Conservation (phyloP, 2,888 invertebrate genomes). For the Oegoconia quadripuncta region DNA sequence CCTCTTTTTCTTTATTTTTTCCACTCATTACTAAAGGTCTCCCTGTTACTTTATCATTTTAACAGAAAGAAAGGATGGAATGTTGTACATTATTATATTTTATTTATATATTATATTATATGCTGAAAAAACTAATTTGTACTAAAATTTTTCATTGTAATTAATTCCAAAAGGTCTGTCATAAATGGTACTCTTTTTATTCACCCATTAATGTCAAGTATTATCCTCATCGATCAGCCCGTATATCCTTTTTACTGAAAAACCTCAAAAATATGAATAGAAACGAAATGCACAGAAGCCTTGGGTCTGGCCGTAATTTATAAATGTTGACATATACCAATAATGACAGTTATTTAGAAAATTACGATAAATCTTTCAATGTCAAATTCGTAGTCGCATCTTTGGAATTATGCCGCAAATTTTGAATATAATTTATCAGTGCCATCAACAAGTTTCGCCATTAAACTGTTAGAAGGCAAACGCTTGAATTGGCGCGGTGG, state of each 20-base stretch:
- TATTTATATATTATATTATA: slow-evolving; percentile 2
- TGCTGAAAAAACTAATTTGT: background rate
- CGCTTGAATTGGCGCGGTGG: slow-evolving; percentile 4
- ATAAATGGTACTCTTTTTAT: too few species aligned
- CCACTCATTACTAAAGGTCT: slow-evolving; percentile 43
- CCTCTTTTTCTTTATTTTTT: slow-evolving; percentile 30
- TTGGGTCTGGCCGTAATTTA: too few species aligned
- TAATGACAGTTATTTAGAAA: slow-evolving; percentile 15
- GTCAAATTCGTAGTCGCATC: slow-evolving; percentile 65
- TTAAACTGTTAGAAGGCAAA: slow-evolving; percentile 13
- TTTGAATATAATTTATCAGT: slow-evolving; percentile 26
- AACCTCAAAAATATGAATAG: too few species aligned
- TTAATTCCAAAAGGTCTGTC: too few species aligned
- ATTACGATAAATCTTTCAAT: slow-evolving; percentile 28
- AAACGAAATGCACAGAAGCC: too few species aligned
- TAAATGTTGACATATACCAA: background rate
- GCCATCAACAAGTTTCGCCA: slow-evolving; percentile 16
- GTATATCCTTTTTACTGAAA: background rate
- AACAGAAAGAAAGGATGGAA: slow-evolving; percentile 24
- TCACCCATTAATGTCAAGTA: too few species aligned
- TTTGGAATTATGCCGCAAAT: slow-evolving; percentile 48
- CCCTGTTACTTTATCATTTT: slow-evolving; percentile 29
- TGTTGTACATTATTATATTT: slow-evolving; percentile 24
- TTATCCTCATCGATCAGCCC: too few species aligned
- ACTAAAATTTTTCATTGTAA: slow-evolving; percentile 23